These are phyloP conservation scores for Prostheceraeus crozeri DNA, from an alignment of 2,888 invertebrate species.

Conservation along the genomic window DNA sequence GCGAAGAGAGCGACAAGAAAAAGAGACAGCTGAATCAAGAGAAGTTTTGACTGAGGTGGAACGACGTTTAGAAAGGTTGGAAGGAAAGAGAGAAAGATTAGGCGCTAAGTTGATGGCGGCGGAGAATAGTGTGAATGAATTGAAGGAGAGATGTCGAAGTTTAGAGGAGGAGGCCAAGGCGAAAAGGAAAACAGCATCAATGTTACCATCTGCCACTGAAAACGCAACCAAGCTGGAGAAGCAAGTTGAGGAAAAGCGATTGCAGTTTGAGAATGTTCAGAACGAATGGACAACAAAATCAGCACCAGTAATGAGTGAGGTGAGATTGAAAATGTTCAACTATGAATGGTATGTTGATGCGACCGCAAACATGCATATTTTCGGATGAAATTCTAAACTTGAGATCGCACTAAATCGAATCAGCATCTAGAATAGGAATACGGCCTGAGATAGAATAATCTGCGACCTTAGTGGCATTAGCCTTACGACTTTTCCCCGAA, in stretches of 20 bases:
- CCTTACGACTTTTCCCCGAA: no score
- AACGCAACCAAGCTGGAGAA: neutral
- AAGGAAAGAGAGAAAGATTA: neutral
- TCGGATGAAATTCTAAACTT: no score
- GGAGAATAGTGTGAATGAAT: neutral
- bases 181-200: neutral
- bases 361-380: no score
- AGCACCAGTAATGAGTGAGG: no score
- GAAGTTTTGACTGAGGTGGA: neutral
- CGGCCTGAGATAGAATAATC: no score
- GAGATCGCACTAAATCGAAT: no score
- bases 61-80: neutral
- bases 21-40: neutral
- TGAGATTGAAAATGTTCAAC: no score
- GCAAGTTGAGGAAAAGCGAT: constrained; percentile 13
- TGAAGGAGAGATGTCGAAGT: neutral
- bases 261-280: constrained; percentile 4
- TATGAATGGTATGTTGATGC: no score
- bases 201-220: neutral
- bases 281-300: no score
- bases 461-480: no score
- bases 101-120: neutral
- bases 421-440: no score
- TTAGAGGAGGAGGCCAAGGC: neutral
- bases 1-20: neutral